Evolutionary conservation across 1,140 invertebrate species (phyloP).

Genomic region (Polyergus mexicanus): DNA sequence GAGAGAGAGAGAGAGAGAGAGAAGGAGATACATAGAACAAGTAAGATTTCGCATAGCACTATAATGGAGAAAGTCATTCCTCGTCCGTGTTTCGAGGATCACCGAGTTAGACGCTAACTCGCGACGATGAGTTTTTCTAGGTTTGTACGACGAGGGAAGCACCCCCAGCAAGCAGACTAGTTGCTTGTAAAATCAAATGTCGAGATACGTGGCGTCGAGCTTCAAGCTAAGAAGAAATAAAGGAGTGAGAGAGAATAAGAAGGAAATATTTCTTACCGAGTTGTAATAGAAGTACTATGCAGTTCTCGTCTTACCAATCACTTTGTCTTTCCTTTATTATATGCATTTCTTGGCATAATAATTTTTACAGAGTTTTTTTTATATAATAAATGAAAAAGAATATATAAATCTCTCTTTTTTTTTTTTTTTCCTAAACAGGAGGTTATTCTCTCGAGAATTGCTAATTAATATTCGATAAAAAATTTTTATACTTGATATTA

Average conservation of each 20-base stretch:
- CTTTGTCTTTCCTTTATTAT: background rate
- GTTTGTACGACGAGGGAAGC: conserved; percentile 31
- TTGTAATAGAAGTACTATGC: background rate
- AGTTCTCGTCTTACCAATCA: background rate
- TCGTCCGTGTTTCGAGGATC: conserved; percentile 24
- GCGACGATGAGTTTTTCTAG: conserved; percentile 45
- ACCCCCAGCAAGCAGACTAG: background rate
- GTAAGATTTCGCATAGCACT: background rate
- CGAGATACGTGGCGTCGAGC: conserved; percentile 4
- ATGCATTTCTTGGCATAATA: background rate
- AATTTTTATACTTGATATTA: background rate
- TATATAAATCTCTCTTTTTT: conserved; percentile 8
- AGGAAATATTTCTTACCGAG: background rate
- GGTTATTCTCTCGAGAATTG: too few species aligned
- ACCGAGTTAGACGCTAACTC: conserved; percentile 55
- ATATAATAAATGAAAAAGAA: background rate
- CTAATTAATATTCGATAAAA: background rate
- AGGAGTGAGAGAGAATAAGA: background rate
- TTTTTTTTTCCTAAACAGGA: background rate
- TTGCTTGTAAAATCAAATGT: background rate
- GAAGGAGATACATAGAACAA: too few species aligned
- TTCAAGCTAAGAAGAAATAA: conserved; percentile 2
- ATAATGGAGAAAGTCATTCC: conserved; percentile 43
- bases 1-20: too few species aligned
- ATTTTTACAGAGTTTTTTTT: background rate